Conservation (phyloP, 2,797 vertebrate genomes). For the Novumbra hubbsi region DNA sequence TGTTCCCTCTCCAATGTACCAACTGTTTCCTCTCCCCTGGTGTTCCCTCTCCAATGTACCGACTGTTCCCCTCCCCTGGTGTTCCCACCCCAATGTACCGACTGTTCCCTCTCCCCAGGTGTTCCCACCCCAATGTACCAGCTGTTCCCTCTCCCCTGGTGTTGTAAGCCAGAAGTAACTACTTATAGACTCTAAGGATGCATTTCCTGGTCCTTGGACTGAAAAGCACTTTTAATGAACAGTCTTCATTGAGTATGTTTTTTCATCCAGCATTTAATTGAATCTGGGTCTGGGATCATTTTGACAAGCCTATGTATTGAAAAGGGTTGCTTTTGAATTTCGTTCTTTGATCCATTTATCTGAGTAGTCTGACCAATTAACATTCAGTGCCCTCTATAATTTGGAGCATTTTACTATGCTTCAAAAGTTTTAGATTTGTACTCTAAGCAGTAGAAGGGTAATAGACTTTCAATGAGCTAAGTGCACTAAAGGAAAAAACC, state of each 20-base stretch:
- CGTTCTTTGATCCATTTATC: not conserved
- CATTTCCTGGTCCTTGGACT: not conserved
- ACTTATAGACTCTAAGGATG: not conserved
- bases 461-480: conserved; percentile 51
- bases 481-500: conserved; percentile 21
- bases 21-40: too few species aligned
- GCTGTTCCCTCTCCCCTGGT: not conserved
- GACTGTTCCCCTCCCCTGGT: too few species aligned
- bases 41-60: too few species aligned
- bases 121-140: too few species aligned
- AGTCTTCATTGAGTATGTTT: not conserved
- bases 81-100: too few species aligned
- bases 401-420: too few species aligned
- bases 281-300: not conserved
- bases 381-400: not conserved
- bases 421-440: too few species aligned
- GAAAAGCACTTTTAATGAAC: not conserved
- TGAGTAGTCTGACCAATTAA: not conserved
- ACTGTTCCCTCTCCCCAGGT: not conserved
- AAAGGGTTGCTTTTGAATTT: not conserved
- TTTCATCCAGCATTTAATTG: not conserved
- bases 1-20: too few species aligned
- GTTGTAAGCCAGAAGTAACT: not conserved
- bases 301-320: not conserved
- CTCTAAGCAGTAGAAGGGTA: conserved; percentile 16